phyloP scores from a whole-genome alignment of 1,140 invertebrate species.

The Leptoteleia sp. region DNA sequence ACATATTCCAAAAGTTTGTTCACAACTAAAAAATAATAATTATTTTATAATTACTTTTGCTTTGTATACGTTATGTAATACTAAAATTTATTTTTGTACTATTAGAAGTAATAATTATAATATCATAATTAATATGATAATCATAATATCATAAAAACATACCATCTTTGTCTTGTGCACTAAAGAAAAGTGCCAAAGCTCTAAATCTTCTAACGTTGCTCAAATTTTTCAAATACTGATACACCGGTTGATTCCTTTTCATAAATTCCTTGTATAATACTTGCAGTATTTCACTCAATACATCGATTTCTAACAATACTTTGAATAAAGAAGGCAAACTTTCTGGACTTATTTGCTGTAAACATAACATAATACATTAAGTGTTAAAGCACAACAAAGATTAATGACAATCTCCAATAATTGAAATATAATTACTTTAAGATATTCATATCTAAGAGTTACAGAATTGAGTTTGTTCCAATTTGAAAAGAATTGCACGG shows the following conservation, averaged over 20 bases:
- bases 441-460: slow-evolving; percentile 75
- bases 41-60: too few relatives aligned
- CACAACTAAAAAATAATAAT: slow-evolving; percentile 15
- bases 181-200: slow-evolving; percentile 78
- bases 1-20: slow-evolving; percentile 29
- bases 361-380: slow-evolving; percentile 44
- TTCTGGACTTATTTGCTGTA: slow-evolving; percentile 82
- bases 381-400: not conserved
- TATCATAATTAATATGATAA: too few relatives aligned
- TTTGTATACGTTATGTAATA: too few relatives aligned
- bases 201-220: slow-evolving; percentile 79
- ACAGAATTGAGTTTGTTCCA: slow-evolving; percentile 80
- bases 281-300: slow-evolving; percentile 82
- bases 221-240: slow-evolving; percentile 74
- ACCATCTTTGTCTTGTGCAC: slow-evolving; percentile 78
- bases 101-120: too few relatives aligned
- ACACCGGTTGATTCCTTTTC: slow-evolving; percentile 71
- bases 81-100: too few relatives aligned
- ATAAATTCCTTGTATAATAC: slow-evolving; percentile 77
- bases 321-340: slow-evolving; percentile 82
- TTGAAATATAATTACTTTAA: slow-evolving; percentile 73
- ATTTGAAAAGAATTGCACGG: slow-evolving; percentile 82
- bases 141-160: slow-evolving; percentile 24
- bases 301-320: slow-evolving; percentile 83
- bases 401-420: too few relatives aligned